phyloP scores from a whole-genome alignment of 2,113 vertebrate species.

The Alaudala cheleensis region DNA sequence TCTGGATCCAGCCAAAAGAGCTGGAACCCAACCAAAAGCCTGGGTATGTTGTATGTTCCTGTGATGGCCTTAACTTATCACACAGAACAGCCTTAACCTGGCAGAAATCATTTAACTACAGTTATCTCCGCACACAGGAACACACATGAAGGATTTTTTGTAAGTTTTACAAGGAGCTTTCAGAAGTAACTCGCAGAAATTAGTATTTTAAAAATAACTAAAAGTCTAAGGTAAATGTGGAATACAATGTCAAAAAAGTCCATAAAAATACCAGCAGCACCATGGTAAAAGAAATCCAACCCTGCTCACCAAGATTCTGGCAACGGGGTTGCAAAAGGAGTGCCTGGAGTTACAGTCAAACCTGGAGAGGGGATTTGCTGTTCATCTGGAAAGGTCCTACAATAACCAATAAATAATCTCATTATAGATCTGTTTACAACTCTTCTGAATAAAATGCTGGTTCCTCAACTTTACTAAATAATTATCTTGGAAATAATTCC shows the following conservation, averaged over 20 bases:
- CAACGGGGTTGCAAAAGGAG: neutral
- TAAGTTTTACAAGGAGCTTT: neutral
- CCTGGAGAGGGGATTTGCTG: neutral
- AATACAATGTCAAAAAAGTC: neutral
- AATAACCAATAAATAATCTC: neutral
- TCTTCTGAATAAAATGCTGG: neutral
- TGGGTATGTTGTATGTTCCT: neutral
- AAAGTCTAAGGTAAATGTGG: neutral
- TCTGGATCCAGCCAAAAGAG: neutral
- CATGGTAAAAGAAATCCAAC: neutral
- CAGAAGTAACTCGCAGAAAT: neutral
- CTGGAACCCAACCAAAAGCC: neutral
- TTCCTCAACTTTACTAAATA: neutral
- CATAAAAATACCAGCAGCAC: neutral
- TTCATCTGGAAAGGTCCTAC: neutral
- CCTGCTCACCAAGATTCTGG: neutral
- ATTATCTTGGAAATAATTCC: neutral
- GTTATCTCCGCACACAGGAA: neutral
- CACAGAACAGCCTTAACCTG: neutral
- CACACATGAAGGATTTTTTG: fast-evolving
- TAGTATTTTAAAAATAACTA: neutral
- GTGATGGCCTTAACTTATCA: neutral
- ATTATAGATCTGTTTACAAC: neutral
- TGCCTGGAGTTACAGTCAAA: neutral
- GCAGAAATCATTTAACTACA: neutral